Conservation (phyloP, 2,113 vertebrate genomes). For the Raja brachyura region DNA sequence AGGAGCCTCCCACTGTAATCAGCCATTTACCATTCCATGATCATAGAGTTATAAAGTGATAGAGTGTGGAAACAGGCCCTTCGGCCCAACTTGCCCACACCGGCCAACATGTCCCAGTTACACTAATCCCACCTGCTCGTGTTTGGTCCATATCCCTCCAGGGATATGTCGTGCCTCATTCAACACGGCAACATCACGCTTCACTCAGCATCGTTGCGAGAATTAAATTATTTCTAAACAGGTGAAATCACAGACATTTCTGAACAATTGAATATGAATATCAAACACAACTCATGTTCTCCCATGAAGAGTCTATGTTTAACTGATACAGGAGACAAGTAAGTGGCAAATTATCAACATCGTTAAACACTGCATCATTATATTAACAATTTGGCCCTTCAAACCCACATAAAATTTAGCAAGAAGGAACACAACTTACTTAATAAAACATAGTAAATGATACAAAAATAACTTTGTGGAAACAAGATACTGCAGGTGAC, state of each 20-base stretch:
- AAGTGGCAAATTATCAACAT: background rate
- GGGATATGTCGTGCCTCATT: background rate
- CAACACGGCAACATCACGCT: background rate
- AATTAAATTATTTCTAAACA: background rate
- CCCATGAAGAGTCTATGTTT: background rate
- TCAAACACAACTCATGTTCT: background rate
- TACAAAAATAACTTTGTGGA: too few species aligned
- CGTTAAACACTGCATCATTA: background rate
- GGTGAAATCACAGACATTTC: background rate
- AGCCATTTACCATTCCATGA: background rate
- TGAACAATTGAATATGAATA: background rate
- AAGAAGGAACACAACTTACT: too few species aligned
- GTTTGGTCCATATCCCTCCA: too few species aligned
- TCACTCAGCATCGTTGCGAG: background rate
- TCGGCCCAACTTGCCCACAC: too few species aligned
- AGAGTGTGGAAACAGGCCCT: too few species aligned
- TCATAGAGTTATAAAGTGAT: too few species aligned
- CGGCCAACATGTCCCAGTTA: too few species aligned
- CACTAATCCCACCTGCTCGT: too few species aligned
- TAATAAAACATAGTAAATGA: too few species aligned
- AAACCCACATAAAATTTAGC: too few species aligned
- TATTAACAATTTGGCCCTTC: background rate
- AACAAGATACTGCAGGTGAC: too few species aligned
- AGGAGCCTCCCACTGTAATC: background rate
- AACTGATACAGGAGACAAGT: background rate